Percentiles rank a stretch among this genome's conserved stretches.
Conservation (phyloP, 2,888 invertebrate species). For the Embidobia sp. region DNA sequence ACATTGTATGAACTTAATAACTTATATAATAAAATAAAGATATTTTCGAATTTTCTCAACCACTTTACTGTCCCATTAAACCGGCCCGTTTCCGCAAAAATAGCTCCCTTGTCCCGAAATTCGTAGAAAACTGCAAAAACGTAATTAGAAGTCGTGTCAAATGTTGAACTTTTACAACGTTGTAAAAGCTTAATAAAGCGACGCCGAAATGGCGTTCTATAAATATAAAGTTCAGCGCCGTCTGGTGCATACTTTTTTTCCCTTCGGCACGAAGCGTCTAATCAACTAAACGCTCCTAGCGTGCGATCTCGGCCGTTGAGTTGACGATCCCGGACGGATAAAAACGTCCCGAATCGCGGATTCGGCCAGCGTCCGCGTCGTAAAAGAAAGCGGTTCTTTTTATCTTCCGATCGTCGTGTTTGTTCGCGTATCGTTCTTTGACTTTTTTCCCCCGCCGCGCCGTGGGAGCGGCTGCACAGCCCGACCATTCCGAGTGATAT, state of each 20-base stretch:
- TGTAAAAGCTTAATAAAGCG: slow-evolving; percentile 26
- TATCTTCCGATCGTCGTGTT: slow-evolving; percentile 41
- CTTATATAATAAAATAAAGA: too few species aligned
- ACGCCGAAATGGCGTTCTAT: slow-evolving; percentile 19
- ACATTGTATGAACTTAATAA: too few species aligned
- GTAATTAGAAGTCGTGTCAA: slow-evolving; percentile 8
- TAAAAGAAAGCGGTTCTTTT: slow-evolving; percentile 60
- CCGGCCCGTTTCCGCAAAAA: too few species aligned
- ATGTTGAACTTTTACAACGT: slow-evolving; percentile 22
- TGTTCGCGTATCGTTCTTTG: slow-evolving; percentile 47
- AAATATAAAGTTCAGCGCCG: slow-evolving; percentile 21
- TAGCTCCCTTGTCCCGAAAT: too few species aligned
- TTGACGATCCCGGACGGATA: slow-evolving; percentile 36
- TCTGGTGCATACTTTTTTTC: slow-evolving; percentile 7
- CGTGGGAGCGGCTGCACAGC: slow-evolving; percentile 46
- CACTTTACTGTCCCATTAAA: too few species aligned
- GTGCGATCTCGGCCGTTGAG: slow-evolving; percentile 24
- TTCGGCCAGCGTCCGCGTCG: slow-evolving; percentile 54
- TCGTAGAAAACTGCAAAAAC: slow-evolving; percentile 1
- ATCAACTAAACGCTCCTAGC: slow-evolving; percentile 28
- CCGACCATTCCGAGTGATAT: slow-evolving; percentile 45
- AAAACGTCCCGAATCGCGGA: slow-evolving; percentile 51
- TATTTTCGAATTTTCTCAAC: too few species aligned
- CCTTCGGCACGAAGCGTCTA: slow-evolving; percentile 8
- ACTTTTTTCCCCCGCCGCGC: slow-evolving; percentile 26